A percentile compares a stretch with the other conserved stretches of the same genome.
Conservation (phyloP, 2,888 invertebrate genomes). For the Amiota communis region DNA sequence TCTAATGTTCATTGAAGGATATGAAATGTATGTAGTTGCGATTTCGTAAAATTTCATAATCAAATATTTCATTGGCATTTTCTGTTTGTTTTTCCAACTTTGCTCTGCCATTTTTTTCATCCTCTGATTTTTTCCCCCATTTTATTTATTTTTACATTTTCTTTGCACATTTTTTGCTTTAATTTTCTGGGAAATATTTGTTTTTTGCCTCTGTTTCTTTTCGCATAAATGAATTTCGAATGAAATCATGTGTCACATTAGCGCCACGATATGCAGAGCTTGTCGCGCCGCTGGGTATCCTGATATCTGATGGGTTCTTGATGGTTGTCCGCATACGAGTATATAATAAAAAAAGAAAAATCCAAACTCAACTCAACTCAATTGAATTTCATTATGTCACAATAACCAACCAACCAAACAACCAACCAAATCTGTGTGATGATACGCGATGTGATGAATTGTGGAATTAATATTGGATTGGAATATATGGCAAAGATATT, state of each 20-base stretch:
- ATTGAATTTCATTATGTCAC: conserved; percentile 50
- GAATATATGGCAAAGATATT: not conserved
- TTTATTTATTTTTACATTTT: conserved; percentile 11
- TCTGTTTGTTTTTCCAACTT: not conserved
- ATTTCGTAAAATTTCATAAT: conserved; percentile 9
- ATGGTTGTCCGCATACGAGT: too few species aligned
- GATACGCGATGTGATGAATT: too few species aligned
- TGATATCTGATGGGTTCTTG: too few species aligned
- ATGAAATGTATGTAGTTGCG: conserved; percentile 2
- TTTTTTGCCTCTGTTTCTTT: conserved; percentile 26
- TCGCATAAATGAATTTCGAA: conserved; percentile 60
- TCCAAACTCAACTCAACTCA: conserved; percentile 6
- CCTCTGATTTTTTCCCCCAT: conserved; percentile 15
- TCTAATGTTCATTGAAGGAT: too few species aligned
- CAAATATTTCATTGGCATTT: conserved; percentile 4
- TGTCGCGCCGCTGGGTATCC: too few species aligned
- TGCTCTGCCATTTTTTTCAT: not conserved
- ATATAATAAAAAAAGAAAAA: too few species aligned
- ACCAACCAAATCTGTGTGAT: too few species aligned
- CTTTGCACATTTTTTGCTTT: not conserved
- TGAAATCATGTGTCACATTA: conserved; percentile 61
- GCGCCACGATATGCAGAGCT: conserved; percentile 43
- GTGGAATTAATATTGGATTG: not conserved
- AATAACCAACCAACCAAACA: too few species aligned
- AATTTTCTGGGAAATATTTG: not conserved